Percentiles rank a stretch among this genome's conserved stretches.
Evolutionary conservation across 2,797 vertebrate genomes (phyloP).

Genomic region (Percopsis omiscomaycus): DNA sequence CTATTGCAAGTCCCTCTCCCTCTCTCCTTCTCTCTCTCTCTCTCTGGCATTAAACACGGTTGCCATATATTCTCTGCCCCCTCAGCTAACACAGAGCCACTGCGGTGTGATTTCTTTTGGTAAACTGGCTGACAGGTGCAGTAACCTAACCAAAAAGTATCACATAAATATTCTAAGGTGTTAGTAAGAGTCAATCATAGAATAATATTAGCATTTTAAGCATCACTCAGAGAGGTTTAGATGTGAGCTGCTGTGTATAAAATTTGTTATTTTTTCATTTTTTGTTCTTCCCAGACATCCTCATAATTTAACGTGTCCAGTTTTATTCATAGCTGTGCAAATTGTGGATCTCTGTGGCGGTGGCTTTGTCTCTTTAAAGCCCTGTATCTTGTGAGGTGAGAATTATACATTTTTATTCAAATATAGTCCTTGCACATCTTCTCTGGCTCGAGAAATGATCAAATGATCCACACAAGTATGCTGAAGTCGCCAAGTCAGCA

Average conservation of each 20-base stretch:
- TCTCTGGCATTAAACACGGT: constrained; percentile 1
- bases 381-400: constrained; percentile 34
- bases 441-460: constrained; percentile 49
- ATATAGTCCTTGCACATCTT: constrained; percentile 48
- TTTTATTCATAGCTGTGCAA: not conserved
- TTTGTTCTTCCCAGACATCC: not conserved
- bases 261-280: too few species aligned
- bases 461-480: constrained; percentile 60
- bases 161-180: constrained; percentile 7
- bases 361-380: constrained; percentile 34
- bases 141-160: not conserved
- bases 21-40: constrained; percentile 8
- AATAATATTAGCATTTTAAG: not conserved
- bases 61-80: not conserved
- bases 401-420: constrained; percentile 58
- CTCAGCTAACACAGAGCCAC: constrained; percentile 20
- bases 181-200: constrained; percentile 6
- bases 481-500: constrained; percentile 67
- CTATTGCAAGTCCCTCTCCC: constrained; percentile 40
- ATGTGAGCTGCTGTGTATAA: too few species aligned
- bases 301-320: not conserved
- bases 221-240: too few species aligned
- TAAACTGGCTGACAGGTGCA: constrained; percentile 22
- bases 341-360: not conserved
- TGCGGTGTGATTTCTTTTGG: constrained; percentile 22